Evolutionary conservation across 2,888 invertebrate genomes (phyloP).

Genomic region (Drosophila anceps): DNA sequence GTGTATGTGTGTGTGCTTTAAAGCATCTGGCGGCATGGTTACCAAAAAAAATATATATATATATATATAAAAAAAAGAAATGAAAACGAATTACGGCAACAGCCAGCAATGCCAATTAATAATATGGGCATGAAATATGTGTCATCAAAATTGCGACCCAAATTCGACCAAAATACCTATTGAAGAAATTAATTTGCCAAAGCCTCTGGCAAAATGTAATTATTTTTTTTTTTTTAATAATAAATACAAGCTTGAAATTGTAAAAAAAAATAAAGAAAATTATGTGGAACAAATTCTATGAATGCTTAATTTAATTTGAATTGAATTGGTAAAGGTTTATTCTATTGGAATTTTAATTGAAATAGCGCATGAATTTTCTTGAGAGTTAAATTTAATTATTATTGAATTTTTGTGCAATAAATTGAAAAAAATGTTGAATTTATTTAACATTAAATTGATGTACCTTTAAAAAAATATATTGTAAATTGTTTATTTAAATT

Average conservation of each 20-base stretch:
- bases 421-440: too few species aligned
- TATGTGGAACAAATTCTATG: not conserved
- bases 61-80: not conserved
- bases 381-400: too few species aligned
- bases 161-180: conserved; percentile 17
- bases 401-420: too few species aligned
- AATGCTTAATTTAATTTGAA: not conserved
- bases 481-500: too few species aligned
- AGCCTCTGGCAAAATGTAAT: conserved; percentile 21
- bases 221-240: conserved; percentile 6
- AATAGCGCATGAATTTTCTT: not conserved
- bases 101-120: conserved; percentile 56
- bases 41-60: conserved; percentile 13
- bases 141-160: conserved; percentile 51
- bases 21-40: conserved; percentile 38
- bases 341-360: not conserved
- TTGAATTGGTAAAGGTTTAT: not conserved
- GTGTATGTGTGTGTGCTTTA: conserved; percentile 22
- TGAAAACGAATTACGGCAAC: conserved; percentile 21
- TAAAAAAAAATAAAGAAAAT: not conserved
- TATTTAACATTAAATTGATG: too few species aligned
- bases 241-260: not conserved
- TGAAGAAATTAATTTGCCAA: conserved; percentile 13
- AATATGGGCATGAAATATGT: conserved; percentile 47
- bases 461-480: too few species aligned